Evolutionary conservation across 2,113 vertebrate genomes (phyloP), one percentile per base, ranked within the genome.

Genomic region (Ophthalmolycus amberensis): DNA sequence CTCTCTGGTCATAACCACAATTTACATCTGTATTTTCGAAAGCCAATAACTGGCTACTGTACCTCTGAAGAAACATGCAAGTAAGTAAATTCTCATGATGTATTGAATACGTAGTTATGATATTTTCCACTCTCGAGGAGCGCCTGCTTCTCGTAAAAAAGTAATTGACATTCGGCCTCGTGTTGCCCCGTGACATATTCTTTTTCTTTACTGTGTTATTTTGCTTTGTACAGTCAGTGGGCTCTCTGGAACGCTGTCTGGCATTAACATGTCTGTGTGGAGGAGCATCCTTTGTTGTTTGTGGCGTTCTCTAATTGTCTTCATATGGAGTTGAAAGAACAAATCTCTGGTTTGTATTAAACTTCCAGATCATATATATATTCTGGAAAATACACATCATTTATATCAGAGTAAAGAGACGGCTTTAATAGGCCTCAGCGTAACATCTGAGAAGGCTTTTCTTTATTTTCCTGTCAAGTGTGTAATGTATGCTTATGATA

Each of bases 21-120:
- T 86, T 89, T 86, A 84, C 85, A 91, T 91, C 80, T 84, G 86
- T 86, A 54, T 85, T 86, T 83, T 70, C 66, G 40, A 86, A 54
- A 54, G 77, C 77, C 79, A 84, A 65, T 76, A 79, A 82, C 65
- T 32, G 60, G 77, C 84, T 82, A 62, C 87, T 86, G 82, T 65
- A 68, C 77, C 76, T 78, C 67, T 29, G 40, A 71, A 80, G 88
- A 88, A 89, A 88, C 77, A 67, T 18, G 12, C 22, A 48, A 68
- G 73, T 62, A 34, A 59, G n/a, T 66, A 5, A 75, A 50, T 52
- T 75, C 29, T 62, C 65, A 71, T 73, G 15, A 73, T 80, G 71
- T 18, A 78, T n/a, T 82, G 40, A 80, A 86, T 69, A 29, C 71
- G 62, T 65, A 48, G 80, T 82, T 65, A 48, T 22, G 32, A 50